Evolutionary conservation across 2,888 invertebrate species (phyloP), one percentile per base, ranked within the genome.

Genomic region (Fabriciana adippe): DNA sequence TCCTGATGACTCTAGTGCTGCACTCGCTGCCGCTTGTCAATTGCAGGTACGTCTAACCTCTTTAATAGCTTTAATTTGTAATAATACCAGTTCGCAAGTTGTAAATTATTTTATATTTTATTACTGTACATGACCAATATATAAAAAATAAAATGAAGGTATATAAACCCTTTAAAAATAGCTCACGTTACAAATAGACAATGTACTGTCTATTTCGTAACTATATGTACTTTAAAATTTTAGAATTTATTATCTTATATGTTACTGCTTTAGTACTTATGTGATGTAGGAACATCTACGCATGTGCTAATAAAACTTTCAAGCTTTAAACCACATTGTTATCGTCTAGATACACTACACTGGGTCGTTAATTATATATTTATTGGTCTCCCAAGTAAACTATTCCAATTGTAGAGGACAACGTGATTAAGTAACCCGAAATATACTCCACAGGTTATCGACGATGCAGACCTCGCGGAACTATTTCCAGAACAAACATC

Each of bases 381-480:
- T 55, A 26, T 60, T 21, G 51, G 45, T 21, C 41, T 55, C 55
- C 60, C 15, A 4, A 21, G 16, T 55, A 47, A 47, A 59, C 35
- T 50, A 41, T n/a, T 61, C 41, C 57, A 59, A 8, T 53, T 53
- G 41, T 65, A 59, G 18, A 41, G 45, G 26, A 51, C 72, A 70
- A 71, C 66, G 65, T 53, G 57, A 68, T 67, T 51, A 64, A 66
- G 60, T 65, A 41, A 66, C 48, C 66, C 53, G 55, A 74, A 75
- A 78, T 78, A 75, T 71, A 72, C 79, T 80, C 72, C 68, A 65
- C 89, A 95, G 92, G 96, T 96, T 82, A 96, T 96, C 82, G 95
- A 96, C 82, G 96, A 96, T 87, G 96, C 96, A 82, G 96, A 96
- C 87, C 89, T 96, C 76, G 96, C 96, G 74, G 96, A 96, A 75